Percentiles rank a stretch among this genome's conserved stretches.
phyloP scores from a whole-genome alignment of 2,888 invertebrate species.

The Lithosia quadra region DNA sequence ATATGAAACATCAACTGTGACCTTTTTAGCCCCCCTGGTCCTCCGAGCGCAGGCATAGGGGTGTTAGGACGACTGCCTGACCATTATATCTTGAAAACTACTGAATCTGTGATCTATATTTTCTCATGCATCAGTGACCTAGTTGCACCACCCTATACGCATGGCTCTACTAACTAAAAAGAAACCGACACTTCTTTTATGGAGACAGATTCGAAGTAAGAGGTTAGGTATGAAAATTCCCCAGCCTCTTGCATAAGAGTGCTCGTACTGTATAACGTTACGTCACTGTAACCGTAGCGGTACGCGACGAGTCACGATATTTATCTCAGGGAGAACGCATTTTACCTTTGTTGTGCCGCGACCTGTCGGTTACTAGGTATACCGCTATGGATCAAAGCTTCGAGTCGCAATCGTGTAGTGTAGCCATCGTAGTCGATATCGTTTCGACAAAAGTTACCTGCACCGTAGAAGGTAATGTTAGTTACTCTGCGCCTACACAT shows the following conservation, averaged over 20 bases:
- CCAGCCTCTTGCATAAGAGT: background rate
- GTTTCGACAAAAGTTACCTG: too few relatives aligned
- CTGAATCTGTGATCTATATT: too few relatives aligned
- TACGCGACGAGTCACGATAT: conserved; percentile 11
- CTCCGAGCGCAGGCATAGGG: too few relatives aligned
- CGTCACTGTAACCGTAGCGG: background rate
- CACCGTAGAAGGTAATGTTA: too few relatives aligned
- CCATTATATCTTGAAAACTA: too few relatives aligned
- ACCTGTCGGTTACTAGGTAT: background rate
- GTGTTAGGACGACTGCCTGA: too few relatives aligned
- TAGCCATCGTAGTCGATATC: too few relatives aligned
- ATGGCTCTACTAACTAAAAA: background rate
- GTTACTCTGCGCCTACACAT: too few relatives aligned
- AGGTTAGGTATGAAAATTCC: background rate
- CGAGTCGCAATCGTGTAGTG: too few relatives aligned
- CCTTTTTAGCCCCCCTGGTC: too few relatives aligned
- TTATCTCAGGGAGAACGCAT: conserved; percentile 3
- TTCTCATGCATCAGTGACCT: background rate
- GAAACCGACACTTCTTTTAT: background rate
- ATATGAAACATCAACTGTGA: too few relatives aligned
- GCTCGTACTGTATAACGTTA: background rate
- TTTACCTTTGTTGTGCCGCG: background rate
- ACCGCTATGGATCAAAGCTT: background rate
- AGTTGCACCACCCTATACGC: background rate
- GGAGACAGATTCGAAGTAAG: background rate